Base-by-base conservation (phyloP, 2,888 invertebrate species). In the Dastarcus helophoroides region DNA sequence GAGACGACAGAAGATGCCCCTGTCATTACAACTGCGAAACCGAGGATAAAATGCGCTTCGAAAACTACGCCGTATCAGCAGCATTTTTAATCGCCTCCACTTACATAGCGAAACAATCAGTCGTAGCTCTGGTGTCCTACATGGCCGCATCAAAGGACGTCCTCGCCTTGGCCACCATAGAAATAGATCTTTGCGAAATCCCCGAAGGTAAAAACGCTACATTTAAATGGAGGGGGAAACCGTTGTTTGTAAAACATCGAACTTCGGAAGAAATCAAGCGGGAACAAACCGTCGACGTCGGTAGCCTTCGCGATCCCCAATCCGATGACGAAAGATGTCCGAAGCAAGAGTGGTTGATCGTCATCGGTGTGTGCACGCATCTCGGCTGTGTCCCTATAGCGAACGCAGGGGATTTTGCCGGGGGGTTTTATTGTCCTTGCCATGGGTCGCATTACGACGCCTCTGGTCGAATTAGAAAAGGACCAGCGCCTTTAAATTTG, bases 371-470 rank as follows among this genome's bases (percentile, higher is more conserved):
- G 39, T 84, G 84, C 54, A 83, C 84, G 6, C 84, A 85, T 60
- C 64, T 84, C 31, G 83, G 88, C 10, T 89, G 89, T 60, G 77
- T 89, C 17, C 88, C 88, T 2, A 73, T 89, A 30, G 69, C 81
- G 1, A 71, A 71, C 40, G 54, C 68, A 3, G 77, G 77, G 3
- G 77, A 80, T 33, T 80, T 60, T 50, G 46, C 53, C 1, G 79
- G 79, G 8, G 85, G 84, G 3, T 85, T 73, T 63, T 86, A 78
- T 53, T 86, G 85, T 46, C 84, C 86, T 0, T 86, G 85, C 53
- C 85, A 86, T 49, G 85, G 85, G 2, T 81, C 82, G 32, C 84
- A 85, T 55, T 86, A 75, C 51, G 85, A 85, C 51, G 76, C 70
- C 13, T 65, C 80, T 2, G 85, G 83, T 3, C 66, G 85, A 40